Conservation (phyloP, 1,140 invertebrate genomes). For the Adoxophyes honmai region DNA sequence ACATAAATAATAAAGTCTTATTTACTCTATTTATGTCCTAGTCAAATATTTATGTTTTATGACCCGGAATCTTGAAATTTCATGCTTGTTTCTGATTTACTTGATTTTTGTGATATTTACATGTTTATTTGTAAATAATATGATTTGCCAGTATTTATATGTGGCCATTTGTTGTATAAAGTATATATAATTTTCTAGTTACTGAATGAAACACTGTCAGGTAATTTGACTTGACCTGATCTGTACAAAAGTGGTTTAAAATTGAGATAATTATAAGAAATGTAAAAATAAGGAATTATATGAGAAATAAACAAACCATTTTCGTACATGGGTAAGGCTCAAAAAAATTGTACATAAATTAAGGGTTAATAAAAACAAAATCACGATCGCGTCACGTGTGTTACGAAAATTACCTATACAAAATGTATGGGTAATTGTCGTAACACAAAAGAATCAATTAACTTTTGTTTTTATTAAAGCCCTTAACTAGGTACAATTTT, state of each 20-base stretch:
- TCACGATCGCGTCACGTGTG: too few relatives aligned
- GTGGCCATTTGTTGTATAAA: slow-evolving; percentile 57
- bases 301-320: background rate
- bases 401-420: too few relatives aligned
- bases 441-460: too few relatives aligned
- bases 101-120: slow-evolving; percentile 54
- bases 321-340: too few relatives aligned
- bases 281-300: slow-evolving; percentile 4
- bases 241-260: slow-evolving; percentile 2
- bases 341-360: too few relatives aligned
- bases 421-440: too few relatives aligned
- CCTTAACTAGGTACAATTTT: too few relatives aligned
- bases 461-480: too few relatives aligned
- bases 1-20: slow-evolving; percentile 24
- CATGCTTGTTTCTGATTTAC: slow-evolving; percentile 23
- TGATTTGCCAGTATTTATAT: slow-evolving; percentile 47
- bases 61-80: slow-evolving; percentile 19
- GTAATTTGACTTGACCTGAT: background rate
- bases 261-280: slow-evolving; percentile 1
- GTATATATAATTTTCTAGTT: slow-evolving; percentile 22
- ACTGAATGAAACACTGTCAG: slow-evolving; percentile 19
- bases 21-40: slow-evolving; percentile 38
- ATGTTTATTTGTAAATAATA: slow-evolving; percentile 53
- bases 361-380: too few relatives aligned
- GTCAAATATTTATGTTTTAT: slow-evolving; percentile 40